Evolutionary conservation across 1,140 invertebrate species (phyloP).

Genomic region (Battus philenor): DNA sequence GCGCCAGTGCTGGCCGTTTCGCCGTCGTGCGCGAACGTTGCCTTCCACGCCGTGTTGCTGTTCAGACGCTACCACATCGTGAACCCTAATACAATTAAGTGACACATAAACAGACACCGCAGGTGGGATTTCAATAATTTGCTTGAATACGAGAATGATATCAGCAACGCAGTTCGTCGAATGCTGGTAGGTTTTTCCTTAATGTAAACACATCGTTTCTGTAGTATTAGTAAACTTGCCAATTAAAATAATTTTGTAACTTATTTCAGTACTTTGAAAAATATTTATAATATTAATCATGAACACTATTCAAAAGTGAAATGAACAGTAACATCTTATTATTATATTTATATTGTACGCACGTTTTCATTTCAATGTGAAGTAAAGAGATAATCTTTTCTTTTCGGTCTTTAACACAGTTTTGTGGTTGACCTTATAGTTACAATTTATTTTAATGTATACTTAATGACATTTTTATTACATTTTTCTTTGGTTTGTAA

Average conservation of each 20-base stretch:
- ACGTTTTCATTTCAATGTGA: no score
- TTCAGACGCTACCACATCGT: constrained; percentile 20
- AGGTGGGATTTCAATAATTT: constrained; percentile 47
- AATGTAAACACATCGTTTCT: constrained; percentile 19
- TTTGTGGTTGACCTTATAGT: no score
- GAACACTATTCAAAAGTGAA: no score
- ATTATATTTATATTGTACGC: no score
- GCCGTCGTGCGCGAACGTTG: constrained; percentile 47
- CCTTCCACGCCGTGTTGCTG: constrained; percentile 23
- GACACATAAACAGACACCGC: constrained; percentile 54
- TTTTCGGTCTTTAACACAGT: no score
- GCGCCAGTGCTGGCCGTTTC: constrained; percentile 56
- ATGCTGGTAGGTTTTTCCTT: constrained; percentile 30
- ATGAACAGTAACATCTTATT: no score
- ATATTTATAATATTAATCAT: no score
- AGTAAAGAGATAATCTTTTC: no score
- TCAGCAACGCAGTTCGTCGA: constrained; percentile 19
- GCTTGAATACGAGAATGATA: constrained; percentile 41
- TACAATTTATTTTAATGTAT: no score
- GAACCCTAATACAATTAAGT: constrained; percentile 63
- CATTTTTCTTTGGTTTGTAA: background rate
- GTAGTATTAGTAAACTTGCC: constrained; percentile 10
- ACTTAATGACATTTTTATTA: background rate
- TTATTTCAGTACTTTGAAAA: no score
- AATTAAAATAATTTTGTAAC: no score